Conservation (phyloP, 1,140 invertebrate genomes). For the Delia radicum region DNA sequence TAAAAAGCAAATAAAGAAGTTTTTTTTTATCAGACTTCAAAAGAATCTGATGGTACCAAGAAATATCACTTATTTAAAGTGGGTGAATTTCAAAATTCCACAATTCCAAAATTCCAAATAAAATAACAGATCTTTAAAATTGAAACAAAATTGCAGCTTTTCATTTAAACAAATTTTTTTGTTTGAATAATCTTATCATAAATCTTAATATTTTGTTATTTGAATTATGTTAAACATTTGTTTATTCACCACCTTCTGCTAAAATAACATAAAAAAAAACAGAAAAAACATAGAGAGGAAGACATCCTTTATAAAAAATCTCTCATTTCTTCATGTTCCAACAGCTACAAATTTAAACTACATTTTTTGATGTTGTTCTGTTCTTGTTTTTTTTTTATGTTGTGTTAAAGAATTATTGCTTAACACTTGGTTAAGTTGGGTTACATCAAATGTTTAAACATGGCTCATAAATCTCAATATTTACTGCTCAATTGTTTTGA, state of each 20-base stretch:
- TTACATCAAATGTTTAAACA: slow-evolving; percentile 22
- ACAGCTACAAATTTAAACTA: too few relatives aligned
- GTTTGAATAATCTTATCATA: background rate
- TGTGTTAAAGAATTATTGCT: slow-evolving; percentile 16
- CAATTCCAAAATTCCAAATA: too few relatives aligned
- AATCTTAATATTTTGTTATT: background rate
- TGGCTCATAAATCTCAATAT: slow-evolving; percentile 22
- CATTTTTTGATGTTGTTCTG: background rate
- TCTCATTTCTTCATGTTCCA: background rate
- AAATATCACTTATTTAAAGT: too few relatives aligned
- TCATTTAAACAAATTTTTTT: too few relatives aligned
- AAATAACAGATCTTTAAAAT: too few relatives aligned
- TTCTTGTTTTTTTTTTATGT: background rate
- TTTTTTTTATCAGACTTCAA: too few relatives aligned
- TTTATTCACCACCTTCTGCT: background rate
- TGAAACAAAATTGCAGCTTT: too few relatives aligned
- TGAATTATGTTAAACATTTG: background rate
- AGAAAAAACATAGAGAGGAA: background rate
- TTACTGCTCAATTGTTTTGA: slow-evolving; percentile 19
- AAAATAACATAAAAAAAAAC: too few relatives aligned
- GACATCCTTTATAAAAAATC: background rate
- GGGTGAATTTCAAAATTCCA: too few relatives aligned
- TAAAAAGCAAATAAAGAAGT: too few relatives aligned
- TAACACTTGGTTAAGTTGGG: slow-evolving; percentile 14
- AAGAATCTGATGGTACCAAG: too few relatives aligned